Evolutionary conservation across 2,797 vertebrate species (phyloP).

Genomic region (Protonibea diacanthus): DNA sequence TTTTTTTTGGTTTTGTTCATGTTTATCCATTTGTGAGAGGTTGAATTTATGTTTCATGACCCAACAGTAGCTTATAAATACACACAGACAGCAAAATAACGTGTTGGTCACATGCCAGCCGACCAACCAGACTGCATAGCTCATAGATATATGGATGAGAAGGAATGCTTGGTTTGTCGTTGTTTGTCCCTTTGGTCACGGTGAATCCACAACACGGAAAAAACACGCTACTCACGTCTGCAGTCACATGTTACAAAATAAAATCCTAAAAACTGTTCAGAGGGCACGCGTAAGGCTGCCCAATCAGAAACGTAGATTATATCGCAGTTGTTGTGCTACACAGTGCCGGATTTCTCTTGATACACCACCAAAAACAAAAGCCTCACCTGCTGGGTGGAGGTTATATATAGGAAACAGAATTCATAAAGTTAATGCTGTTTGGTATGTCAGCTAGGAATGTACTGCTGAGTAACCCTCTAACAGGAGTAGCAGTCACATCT

Average conservation of each 20-base stretch:
- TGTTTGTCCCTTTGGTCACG: background rate
- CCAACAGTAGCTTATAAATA: background rate
- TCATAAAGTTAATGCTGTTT: constrained; percentile 6
- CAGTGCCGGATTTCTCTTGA: background rate
- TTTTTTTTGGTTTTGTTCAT: constrained; percentile 11
- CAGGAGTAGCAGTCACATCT: background rate
- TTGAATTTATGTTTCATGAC: constrained; percentile 8
- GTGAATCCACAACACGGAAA: background rate
- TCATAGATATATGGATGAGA: background rate
- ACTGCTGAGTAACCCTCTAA: constrained; percentile 5
- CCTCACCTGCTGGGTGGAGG: background rate
- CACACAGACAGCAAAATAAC: background rate
- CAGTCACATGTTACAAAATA: background rate
- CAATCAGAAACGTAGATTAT: background rate
- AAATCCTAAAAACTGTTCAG: background rate
- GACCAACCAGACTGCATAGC: background rate
- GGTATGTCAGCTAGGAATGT: too few relatives aligned
- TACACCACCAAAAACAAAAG: background rate
- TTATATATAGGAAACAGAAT: constrained; percentile 4
- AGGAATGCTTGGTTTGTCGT: background rate
- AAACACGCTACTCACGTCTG: background rate
- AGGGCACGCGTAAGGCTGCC: background rate
- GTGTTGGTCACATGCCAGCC: background rate
- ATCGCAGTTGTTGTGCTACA: background rate
- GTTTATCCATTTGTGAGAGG: background rate